Evolutionary conservation across 92 coral and sea anemone species (phyloP).

Genomic region (Desmophyllum pertusum): DNA sequence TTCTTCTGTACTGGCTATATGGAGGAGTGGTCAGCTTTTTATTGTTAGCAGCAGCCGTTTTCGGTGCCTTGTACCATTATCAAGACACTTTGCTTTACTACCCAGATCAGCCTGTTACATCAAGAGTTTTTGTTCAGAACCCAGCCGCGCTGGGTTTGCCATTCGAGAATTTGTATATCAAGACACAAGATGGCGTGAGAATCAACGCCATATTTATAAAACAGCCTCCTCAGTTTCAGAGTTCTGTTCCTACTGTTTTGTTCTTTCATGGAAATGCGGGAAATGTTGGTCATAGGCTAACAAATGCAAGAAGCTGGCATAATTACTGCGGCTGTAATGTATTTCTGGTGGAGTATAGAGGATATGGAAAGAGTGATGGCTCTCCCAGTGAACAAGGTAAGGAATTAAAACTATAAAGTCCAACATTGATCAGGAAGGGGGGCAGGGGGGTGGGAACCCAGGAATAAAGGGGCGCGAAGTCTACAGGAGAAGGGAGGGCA

Average conservation of each 20-base stretch:
- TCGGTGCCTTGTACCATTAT: constrained; percentile 92
- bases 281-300: constrained; percentile 88
- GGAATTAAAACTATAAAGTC: constrained; percentile 14
- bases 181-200: constrained; percentile 91
- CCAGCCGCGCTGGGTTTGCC: constrained; percentile 92
- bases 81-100: constrained; percentile 93
- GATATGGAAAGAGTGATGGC: constrained; percentile 97
- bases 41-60: constrained; percentile 87
- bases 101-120: constrained; percentile 96
- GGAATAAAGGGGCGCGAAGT: too few relatives aligned
- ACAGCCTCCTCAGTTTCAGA: constrained; percentile 81
- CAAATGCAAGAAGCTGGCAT: constrained; percentile 85
- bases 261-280: constrained; percentile 99
- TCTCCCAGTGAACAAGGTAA: constrained; percentile 97
- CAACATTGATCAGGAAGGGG: too few relatives aligned
- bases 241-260: constrained; percentile 83
- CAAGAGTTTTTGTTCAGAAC: constrained; percentile 93
- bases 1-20: constrained; percentile 92
- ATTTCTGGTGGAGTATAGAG: constrained; percentile 94
- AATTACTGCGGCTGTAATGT: constrained; percentile 92
- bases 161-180: constrained; percentile 83
- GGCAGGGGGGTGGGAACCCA: too few relatives aligned
- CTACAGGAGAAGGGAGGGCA: too few relatives aligned
- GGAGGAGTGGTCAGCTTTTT: constrained; percentile 97
- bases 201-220: constrained; percentile 92